Conservation (phyloP, 2,888 invertebrate species). For the Amphimallon solstitiale region DNA sequence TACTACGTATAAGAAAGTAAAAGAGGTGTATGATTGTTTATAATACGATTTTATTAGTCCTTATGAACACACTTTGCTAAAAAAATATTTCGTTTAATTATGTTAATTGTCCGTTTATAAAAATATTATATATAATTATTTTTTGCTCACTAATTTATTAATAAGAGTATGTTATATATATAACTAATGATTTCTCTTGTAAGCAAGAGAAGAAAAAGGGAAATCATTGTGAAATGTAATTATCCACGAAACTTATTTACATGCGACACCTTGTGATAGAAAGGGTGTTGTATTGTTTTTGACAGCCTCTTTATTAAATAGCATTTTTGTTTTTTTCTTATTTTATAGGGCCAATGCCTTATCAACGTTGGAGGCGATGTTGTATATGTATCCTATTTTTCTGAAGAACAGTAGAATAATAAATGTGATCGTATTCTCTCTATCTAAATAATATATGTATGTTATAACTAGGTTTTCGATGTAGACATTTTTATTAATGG, state of each 20-base stretch:
- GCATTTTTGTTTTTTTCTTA: conserved; percentile 38
- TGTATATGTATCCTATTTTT: conserved; percentile 80
- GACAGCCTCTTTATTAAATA: conserved; percentile 1
- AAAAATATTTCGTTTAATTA: not conserved
- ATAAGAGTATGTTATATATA: no score
- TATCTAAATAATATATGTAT: not conserved
- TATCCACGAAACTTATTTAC: not conserved
- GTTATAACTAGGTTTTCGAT: not conserved
- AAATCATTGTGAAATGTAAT: not conserved
- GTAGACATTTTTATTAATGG: no score
- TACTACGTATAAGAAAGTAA: no score
- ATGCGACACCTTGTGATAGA: not conserved
- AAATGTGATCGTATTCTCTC: not conserved
- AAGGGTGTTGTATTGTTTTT: conserved; percentile 5
- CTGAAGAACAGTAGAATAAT: conserved; percentile 57
- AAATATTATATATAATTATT: no score
- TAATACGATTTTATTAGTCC: no score
- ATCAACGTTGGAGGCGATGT: conserved; percentile 96
- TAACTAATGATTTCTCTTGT: no score
- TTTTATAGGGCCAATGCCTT: conserved; percentile 90
- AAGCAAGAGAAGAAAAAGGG: not conserved
- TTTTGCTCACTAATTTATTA: no score
- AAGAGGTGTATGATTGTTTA: no score
- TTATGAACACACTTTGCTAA: no score
- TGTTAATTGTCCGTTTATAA: no score